phyloP scores from a whole-genome alignment of 2,888 invertebrate genomes.

The Pomacea canaliculata region DNA sequence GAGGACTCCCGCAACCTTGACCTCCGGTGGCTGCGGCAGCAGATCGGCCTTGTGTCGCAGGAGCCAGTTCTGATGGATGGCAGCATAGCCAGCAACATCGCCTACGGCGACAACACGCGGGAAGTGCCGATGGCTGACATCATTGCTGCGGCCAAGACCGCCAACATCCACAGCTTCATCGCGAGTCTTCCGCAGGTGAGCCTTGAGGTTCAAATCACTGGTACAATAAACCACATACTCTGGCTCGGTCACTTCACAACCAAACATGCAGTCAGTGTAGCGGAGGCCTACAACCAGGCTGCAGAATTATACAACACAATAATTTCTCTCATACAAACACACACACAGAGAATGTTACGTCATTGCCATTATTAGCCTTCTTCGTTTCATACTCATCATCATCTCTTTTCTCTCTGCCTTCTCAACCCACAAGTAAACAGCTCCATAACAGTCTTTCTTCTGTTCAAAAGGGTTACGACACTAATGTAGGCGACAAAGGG shows the following conservation, averaged over 20 bases:
- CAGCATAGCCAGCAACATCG: slow-evolving; percentile 90
- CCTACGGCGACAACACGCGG: slow-evolving; percentile 88
- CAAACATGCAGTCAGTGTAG: background rate
- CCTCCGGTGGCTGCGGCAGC: slow-evolving; percentile 76
- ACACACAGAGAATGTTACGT: too few species aligned
- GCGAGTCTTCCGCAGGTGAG: slow-evolving; percentile 76
- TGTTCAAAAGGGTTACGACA: slow-evolving; percentile 28
- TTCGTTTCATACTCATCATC: too few species aligned
- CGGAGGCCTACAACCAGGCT: background rate
- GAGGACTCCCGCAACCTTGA: slow-evolving; percentile 78
- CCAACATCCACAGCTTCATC: slow-evolving; percentile 90
- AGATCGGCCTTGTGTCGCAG: slow-evolving; percentile 92
- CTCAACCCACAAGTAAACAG: too few species aligned
- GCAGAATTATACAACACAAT: too few species aligned
- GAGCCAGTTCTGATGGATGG: slow-evolving; percentile 92
- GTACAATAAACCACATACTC: too few species aligned
- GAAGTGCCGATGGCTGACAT: slow-evolving; percentile 79
- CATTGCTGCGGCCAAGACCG: slow-evolving; percentile 78
- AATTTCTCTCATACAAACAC: too few species aligned
- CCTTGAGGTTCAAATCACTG: slow-evolving; percentile 12
- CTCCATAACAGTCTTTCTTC: too few species aligned
- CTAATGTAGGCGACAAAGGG: slow-evolving; percentile 29
- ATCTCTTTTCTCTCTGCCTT: too few species aligned
- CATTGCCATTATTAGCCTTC: too few species aligned
- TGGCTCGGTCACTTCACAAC: too few species aligned